Evolutionary conservation across 2,888 invertebrate species (phyloP).

Genomic region (Suillia variegata): DNA sequence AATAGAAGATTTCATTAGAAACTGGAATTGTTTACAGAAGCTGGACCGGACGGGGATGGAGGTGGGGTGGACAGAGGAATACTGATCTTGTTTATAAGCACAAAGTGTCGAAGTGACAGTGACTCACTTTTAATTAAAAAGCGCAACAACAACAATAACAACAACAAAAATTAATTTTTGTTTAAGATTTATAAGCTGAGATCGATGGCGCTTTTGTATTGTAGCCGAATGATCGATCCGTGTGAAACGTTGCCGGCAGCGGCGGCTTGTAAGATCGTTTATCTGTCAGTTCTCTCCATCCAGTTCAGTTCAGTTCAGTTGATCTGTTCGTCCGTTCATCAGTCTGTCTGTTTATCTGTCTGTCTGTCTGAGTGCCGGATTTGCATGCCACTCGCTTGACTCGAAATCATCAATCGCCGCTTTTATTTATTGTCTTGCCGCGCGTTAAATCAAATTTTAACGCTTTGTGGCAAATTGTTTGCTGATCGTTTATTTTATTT

Average conservation of each 20-base stretch:
- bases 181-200: no score
- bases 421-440: neutral
- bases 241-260: neutral
- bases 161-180: no score
- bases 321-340: no score
- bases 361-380: no score
- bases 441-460: conserved; percentile 26
- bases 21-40: conserved; percentile 13
- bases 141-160: neutral
- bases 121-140: conserved; percentile 16
- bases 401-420: neutral
- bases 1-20: conserved; percentile 12
- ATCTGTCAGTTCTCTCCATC: conserved; percentile 26
- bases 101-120: neutral
- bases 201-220: no score
- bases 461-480: conserved; percentile 15
- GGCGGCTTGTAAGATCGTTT: conserved; percentile 15
- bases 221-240: no score
- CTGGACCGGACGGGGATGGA: no score
- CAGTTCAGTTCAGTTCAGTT: no score
- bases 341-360: no score
- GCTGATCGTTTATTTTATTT: no score
- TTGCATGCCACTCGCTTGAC: neutral
- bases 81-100: conserved; percentile 8
- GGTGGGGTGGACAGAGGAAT: no score